Evolutionary conservation across 2,113 vertebrate genomes (phyloP).

Genomic region (Sceloporus tristichus): DNA sequence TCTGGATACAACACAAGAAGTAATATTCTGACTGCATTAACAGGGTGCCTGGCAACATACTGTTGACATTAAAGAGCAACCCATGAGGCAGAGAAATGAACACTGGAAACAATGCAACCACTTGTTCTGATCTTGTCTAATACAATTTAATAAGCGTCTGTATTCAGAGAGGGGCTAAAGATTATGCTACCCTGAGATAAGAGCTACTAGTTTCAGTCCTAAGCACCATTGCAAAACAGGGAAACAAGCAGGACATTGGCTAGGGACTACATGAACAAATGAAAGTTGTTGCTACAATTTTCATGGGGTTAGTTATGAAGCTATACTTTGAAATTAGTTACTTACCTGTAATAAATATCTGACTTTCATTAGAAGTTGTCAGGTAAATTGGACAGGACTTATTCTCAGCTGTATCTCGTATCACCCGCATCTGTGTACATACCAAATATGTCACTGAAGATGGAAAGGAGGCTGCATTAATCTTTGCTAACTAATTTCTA

Average conservation of each 20-base stretch:
- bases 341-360: constrained; percentile 87
- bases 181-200: neutral
- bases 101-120: neutral
- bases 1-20: neutral
- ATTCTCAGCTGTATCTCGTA: constrained; percentile 73
- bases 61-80: neutral
- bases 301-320: neutral
- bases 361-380: constrained; percentile 91
- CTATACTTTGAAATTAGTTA: constrained; percentile 27
- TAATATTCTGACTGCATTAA: neutral
- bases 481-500: neutral
- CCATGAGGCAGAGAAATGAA: neutral
- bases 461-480: constrained; percentile 42
- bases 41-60: neutral
- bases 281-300: neutral
- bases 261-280: neutral
- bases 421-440: constrained; percentile 93
- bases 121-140: neutral
- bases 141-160: neutral
- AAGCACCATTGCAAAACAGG: neutral
- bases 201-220: neutral
- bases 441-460: constrained; percentile 83
- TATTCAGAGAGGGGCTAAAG: neutral
- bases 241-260: no score
- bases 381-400: constrained; percentile 79